Evolutionary conservation across 2,113 vertebrate genomes (phyloP).

Genomic region (Calidris pugnax): DNA sequence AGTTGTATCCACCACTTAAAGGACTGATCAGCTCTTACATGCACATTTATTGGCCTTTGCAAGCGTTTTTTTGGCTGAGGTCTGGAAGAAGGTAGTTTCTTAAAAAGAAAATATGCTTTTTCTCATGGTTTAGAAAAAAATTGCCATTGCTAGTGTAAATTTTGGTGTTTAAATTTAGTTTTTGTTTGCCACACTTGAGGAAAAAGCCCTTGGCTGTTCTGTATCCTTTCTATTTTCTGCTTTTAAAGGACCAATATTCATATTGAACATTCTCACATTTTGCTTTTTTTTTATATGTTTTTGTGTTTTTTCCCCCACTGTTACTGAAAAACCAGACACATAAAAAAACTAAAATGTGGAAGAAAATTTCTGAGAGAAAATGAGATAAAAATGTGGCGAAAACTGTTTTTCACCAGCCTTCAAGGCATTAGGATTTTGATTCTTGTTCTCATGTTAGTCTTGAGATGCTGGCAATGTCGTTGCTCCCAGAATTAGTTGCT

Average conservation of each 20-base stretch:
- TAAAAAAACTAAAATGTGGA: neutral
- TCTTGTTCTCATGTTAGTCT: neutral
- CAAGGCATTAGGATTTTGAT: neutral
- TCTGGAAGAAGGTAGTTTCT: neutral
- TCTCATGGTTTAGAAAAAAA: neutral
- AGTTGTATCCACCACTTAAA: neutral
- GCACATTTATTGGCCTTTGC: neutral
- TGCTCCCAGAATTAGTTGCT: neutral
- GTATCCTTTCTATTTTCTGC: neutral
- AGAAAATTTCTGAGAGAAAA: neutral
- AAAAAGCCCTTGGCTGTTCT: neutral
- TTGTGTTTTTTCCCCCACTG: rapidly evolving
- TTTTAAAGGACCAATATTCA: neutral
- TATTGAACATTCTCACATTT: neutral
- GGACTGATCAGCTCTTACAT: neutral
- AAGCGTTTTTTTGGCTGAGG: neutral
- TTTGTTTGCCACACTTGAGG: neutral
- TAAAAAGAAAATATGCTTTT: neutral
- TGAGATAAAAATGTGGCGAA: neutral
- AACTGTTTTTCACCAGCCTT: neutral
- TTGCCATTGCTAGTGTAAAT: neutral
- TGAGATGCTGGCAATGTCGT: neutral
- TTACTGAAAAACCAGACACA: neutral
- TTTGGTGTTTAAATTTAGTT: neutral
- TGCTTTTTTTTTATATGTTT: neutral